Evolutionary conservation across 1,140 invertebrate genomes (phyloP), one percentile per base, ranked within the genome.

Genomic region (Drosophila orosa): DNA sequence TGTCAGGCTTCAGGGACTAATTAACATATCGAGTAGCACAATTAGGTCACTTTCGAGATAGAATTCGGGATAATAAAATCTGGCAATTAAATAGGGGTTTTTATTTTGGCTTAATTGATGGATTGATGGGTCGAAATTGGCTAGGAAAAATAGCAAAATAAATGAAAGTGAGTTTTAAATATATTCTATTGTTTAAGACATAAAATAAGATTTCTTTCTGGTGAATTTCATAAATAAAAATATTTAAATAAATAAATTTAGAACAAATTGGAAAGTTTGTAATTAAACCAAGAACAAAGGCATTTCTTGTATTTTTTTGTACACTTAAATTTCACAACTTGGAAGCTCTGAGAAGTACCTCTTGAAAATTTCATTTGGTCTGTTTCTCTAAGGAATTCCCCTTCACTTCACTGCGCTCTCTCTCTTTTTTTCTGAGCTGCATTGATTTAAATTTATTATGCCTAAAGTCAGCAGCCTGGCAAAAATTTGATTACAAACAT

Each of bases 391-490:
- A 35, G 33, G 63, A 48, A 48, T 45, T 7, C 15, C 10, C 33
- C 3, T 1, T 48, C 3, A 27, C 24, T 52, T 52, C 60, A 42
- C 22, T 13, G 29, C 22, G 24, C 29, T 27, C 15, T 35, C 2
- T 63, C 10, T 37, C 25, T 58, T 24, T 24, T 10, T 33, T 13
- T 19, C 19, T 44, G 22, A 55, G 39, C 45, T 72, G 71, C 77
- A 90, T 84, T 89, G 85, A 90, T 90, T 90, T 85, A 84, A 81
- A 85, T 90, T 82, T 90, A 82, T 82, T 73, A 80, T 66, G 72
- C 61, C 74, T 44, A 55, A 37, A 65, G 72, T 76, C 74, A 77
- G 76, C 69, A 77, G 72, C 58, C 59, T 72, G 80, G 57, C 78
- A 73, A 80, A 73, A 82, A 90, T 90, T 85, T 86, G 73, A 90